A percentile compares a stretch with the other conserved stretches of the same genome.
phyloP scores from a whole-genome alignment of 2,113 vertebrate genomes.

The Cottus gobio region DNA sequence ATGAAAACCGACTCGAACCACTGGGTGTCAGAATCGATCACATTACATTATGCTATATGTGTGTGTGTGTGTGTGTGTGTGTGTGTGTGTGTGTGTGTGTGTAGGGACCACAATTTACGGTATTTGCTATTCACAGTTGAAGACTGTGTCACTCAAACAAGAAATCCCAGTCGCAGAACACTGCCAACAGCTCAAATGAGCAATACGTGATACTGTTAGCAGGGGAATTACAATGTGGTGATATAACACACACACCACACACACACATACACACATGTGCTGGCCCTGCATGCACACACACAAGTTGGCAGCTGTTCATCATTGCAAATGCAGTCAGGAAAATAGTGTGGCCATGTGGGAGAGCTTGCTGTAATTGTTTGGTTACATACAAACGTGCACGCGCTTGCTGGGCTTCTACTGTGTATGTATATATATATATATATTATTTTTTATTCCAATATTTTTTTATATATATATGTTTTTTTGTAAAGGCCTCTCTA shows the following conservation, averaged over 20 bases:
- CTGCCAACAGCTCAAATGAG: constrained; percentile 15
- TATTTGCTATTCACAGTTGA: constrained; percentile 38
- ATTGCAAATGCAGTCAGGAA: constrained; percentile 37
- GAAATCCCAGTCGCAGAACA: constrained; percentile 23
- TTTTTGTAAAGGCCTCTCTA: not conserved
- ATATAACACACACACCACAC: constrained; percentile 1
- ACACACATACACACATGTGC: not conserved
- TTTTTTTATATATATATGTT: no score
- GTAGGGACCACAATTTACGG: constrained; percentile 17
- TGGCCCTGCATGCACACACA: constrained; percentile 1
- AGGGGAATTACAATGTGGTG: constrained; percentile 25
- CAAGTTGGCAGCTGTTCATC: constrained; percentile 25
- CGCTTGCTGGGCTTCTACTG: no score
- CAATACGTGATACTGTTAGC: constrained; percentile 29
- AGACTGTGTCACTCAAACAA: constrained; percentile 35
- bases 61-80: constrained; percentile 9
- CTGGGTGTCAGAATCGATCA: constrained; percentile 43
- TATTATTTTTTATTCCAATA: no score
- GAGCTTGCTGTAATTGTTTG: constrained; percentile 33
- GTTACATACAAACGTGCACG: no score
- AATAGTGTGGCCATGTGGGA: constrained; percentile 51
- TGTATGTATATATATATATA: no score
- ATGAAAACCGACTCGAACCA: constrained; percentile 43
- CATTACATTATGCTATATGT: constrained; percentile 33
- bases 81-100: not conserved